Evolutionary conservation across 1,140 invertebrate species (phyloP).

Genomic region (Achatina immaculata): DNA sequence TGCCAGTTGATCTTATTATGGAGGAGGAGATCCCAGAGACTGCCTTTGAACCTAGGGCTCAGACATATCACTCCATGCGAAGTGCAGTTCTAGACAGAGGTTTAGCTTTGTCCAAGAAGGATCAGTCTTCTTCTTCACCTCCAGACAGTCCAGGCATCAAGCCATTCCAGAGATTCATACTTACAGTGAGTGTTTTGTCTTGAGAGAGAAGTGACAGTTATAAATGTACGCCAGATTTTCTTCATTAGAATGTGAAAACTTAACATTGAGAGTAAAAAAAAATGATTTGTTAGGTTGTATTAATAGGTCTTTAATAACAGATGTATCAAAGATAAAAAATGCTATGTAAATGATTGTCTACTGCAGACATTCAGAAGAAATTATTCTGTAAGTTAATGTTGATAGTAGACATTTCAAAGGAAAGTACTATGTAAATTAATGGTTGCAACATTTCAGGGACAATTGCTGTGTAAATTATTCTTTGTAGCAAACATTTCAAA

Average conservation of each 20-base stretch:
- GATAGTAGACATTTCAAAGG: too few relatives aligned
- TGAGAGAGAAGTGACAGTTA: background rate
- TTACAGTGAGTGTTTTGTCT: background rate
- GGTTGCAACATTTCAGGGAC: too few relatives aligned
- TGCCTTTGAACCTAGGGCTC: slow-evolving; percentile 53
- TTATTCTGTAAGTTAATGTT: too few relatives aligned
- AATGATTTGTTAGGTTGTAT: background rate
- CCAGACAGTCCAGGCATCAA: background rate
- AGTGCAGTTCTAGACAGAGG: slow-evolving; percentile 49
- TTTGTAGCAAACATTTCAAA: too few relatives aligned
- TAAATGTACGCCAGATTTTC: background rate
- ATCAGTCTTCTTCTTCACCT: background rate
- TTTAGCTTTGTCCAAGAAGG: slow-evolving; percentile 51
- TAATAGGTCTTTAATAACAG: too few relatives aligned
- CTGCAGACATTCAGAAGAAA: too few relatives aligned
- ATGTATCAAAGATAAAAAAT: too few relatives aligned
- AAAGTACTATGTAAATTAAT: too few relatives aligned
- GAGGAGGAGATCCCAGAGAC: slow-evolving; percentile 54
- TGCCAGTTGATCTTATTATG: slow-evolving; percentile 56
- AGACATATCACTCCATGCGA: slow-evolving; percentile 47
- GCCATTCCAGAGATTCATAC: slow-evolving; percentile 12
- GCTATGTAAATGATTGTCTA: background rate
- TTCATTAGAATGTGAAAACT: background rate
- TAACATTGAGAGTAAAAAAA: background rate
- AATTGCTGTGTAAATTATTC: too few relatives aligned